Evolutionary conservation across 2,888 invertebrate species (phyloP), one percentile per base, ranked within the genome.

Genomic region (Antheraea assamensis): DNA sequence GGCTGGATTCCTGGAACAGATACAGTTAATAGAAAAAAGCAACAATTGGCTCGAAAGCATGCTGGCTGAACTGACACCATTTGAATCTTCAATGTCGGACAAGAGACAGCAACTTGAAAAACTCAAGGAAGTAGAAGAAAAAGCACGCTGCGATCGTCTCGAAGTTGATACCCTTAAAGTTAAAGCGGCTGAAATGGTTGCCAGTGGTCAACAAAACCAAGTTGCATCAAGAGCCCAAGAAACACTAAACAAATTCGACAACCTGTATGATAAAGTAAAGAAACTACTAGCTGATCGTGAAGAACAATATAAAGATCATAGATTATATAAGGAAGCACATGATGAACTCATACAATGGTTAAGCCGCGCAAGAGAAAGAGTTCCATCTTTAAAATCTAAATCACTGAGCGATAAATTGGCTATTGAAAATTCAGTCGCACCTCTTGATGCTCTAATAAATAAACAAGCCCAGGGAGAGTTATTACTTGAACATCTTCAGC

Each of bases 381-480:
- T 98, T 77, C 98, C 98, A 5, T 97, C 98, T 7, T 93, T 98
- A 76, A 98, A 97, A 86, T 98, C 98, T 75, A 96, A 97, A 81
- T 96, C 97, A 4, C 90, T 98, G 0, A 97, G 98, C 80, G 98
- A 98, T 82, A 98, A 98, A 88, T 87, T 98, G 74, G 97, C 98
- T 0, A 97, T 98, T 78, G 98, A 98, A 87, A 97, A 97, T 84
- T 97, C 98, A 10, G 97, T 98, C 0, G 97, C 97, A 42, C 98
- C 98, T n/a, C 95, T 98, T 68, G 98, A 98, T 82, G 96, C 97
- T 73, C 90, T 98, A 52, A 94, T 98, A 47, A 98, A 98, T 82
- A 98, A 98, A 85, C 97, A 98, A 91, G 98, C 98, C 10, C 98
- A 98, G 93, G 98, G 98, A 5, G 98, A 98, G 88, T 92, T 98